Conservation (phyloP, 1,140 invertebrate species). For the Dryas iulia region DNA sequence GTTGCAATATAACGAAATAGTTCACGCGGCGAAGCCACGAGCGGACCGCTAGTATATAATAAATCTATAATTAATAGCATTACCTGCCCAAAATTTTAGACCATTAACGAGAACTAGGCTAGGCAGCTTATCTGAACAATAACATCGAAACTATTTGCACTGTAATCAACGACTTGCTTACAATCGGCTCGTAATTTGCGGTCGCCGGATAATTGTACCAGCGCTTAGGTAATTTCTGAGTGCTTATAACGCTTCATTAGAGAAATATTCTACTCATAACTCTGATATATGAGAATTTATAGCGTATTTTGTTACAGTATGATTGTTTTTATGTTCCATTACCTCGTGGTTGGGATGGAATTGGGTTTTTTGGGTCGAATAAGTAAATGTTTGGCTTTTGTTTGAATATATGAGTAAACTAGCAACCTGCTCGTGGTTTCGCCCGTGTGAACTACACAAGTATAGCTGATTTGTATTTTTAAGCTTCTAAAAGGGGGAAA, state of each 20-base stretch:
- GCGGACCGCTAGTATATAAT: too few species aligned
- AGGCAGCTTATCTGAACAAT: neutral
- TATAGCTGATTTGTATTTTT: too few species aligned
- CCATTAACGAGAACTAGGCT: neutral
- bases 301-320: neutral
- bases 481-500: too few species aligned
- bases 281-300: neutral
- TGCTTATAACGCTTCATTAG: slow-evolving; percentile 16
- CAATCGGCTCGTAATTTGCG: slow-evolving; percentile 22
- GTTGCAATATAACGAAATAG: too few species aligned
- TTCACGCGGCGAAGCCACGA: too few species aligned
- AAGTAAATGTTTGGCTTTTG: too few species aligned
- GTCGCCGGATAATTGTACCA: slow-evolving; percentile 12
- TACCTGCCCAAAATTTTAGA: neutral
- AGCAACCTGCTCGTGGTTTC: too few species aligned
- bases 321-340: neutral
- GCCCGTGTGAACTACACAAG: too few species aligned
- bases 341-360: neutral
- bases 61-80: neutral
- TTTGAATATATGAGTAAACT: too few species aligned
- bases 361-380: too few species aligned
- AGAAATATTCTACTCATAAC: neutral
- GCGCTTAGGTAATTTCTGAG: slow-evolving; percentile 11
- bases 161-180: slow-evolving; percentile 18
- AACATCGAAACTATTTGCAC: slow-evolving; percentile 1